A percentile compares a stretch with the other conserved stretches of the same genome.
Conservation (phyloP, 2,113 vertebrate genomes). For the Melanostigma gelatinosum region DNA sequence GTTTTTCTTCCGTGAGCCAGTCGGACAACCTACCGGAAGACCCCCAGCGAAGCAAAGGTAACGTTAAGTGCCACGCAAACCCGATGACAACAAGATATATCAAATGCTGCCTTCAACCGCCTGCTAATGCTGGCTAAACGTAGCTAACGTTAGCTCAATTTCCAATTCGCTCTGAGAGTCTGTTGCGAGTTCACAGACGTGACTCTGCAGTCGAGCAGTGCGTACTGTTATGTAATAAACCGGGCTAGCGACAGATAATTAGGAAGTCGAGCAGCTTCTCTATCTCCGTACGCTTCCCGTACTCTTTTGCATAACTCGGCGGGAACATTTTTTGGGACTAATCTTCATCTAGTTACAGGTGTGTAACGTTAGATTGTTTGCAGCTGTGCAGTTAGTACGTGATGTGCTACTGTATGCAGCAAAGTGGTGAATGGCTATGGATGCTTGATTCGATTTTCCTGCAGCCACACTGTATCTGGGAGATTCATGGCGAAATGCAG, state of each 20-base stretch:
- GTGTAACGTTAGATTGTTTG: background rate
- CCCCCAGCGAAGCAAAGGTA: constrained; percentile 37
- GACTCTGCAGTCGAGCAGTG: constrained; percentile 40
- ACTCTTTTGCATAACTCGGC: background rate
- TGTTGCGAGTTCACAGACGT: constrained; percentile 18
- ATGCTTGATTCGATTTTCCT: background rate
- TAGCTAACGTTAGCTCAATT: constrained; percentile 47
- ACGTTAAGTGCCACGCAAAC: background rate
- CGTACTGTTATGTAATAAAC: constrained; percentile 67
- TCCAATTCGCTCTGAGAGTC: constrained; percentile 28
- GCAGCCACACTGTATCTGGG: background rate
- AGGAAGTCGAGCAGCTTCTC: background rate
- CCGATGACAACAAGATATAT: accelerated
- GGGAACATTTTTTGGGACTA: background rate
- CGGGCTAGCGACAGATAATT: background rate
- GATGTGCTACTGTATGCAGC: constrained; percentile 3
- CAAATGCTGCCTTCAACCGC: background rate
- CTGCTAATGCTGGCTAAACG: background rate
- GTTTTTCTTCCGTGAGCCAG: constrained; percentile 4
- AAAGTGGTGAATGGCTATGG: background rate
- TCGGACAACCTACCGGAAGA: background rate
- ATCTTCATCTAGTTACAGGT: background rate
- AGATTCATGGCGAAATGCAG: background rate
- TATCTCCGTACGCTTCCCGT: background rate
- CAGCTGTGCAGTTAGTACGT: background rate